Conservation (phyloP, 1,140 invertebrate species). For the Coenobita brevimanus region DNA sequence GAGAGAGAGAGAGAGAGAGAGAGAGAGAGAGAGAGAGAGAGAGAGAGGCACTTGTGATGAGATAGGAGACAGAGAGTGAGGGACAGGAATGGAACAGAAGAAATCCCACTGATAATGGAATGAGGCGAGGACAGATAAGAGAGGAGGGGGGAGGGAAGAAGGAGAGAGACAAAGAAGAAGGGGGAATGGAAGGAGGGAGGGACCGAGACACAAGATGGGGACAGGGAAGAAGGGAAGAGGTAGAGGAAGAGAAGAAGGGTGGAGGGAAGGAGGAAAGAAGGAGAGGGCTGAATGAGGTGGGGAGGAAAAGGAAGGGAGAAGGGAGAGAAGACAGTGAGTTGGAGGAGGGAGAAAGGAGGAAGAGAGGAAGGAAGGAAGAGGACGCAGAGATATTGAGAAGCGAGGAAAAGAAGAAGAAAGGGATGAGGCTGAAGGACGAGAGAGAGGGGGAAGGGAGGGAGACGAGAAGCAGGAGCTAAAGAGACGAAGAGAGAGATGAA, state of each 20-base stretch:
- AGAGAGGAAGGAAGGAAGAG: neutral
- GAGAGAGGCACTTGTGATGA: neutral
- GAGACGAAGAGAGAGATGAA: neutral
- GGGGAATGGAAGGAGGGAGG: neutral
- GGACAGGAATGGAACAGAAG: neutral
- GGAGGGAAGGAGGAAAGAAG: neutral
- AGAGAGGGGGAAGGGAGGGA: too few relatives aligned
- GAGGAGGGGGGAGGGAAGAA: neutral
- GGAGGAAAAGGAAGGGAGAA: neutral
- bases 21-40: conserved; percentile 8
- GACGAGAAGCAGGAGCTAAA: neutral
- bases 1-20: neutral
- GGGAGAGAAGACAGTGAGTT: neutral
- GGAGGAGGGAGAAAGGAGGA: neutral
- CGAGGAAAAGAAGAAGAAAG: neutral
- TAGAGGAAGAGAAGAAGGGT: neutral
- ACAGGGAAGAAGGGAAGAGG: neutral
- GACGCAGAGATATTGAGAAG: neutral
- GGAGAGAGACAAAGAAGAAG: conserved; percentile 1
- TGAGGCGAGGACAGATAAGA: too few relatives aligned
- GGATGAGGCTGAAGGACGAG: neutral
- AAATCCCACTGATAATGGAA: neutral
- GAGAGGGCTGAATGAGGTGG: neutral
- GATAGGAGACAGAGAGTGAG: neutral
- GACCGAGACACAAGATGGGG: neutral